Percentiles rank a stretch among this genome's conserved stretches.
These are phyloP conservation scores for Rhineura floridana DNA, from an alignment of 2,113 vertebrate species.

Conservation along the genomic window DNA sequence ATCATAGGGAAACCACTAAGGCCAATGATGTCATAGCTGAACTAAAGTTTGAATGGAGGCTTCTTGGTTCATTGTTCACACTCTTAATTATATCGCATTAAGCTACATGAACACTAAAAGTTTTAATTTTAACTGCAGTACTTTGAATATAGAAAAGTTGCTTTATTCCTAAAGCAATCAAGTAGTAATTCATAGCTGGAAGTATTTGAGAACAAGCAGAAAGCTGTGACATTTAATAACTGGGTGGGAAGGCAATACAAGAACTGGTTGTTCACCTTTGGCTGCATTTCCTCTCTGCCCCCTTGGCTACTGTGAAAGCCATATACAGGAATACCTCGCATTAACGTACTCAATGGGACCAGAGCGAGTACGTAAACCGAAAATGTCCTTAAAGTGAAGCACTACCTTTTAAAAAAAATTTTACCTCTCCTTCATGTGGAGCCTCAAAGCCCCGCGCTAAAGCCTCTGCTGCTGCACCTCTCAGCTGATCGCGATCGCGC, in stretches of 20 bases:
- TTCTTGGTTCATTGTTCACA: background rate
- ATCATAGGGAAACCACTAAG: no score
- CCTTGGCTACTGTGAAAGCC: background rate
- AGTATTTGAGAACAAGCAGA: background rate
- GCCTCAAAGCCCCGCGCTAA: no score
- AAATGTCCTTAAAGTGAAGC: no score
- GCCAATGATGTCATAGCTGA: background rate
- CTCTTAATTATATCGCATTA: background rate
- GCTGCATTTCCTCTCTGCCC: background rate
- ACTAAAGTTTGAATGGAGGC: background rate
- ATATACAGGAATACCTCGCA: no score
- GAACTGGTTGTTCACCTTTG: background rate
- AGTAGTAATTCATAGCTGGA: background rate
- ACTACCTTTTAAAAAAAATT: no score
- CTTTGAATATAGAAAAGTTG: background rate
- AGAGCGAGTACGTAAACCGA: no score
- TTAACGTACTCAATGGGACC: no score
- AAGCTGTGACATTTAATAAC: background rate
- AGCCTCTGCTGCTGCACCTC: no score
- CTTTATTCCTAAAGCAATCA: background rate
- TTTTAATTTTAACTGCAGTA: background rate
- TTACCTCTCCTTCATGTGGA: no score
- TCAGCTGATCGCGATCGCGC: no score
- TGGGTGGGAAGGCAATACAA: background rate
- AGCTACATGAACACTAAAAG: background rate